These are phyloP conservation scores for Cercopithecus diana DNA, from an alignment of 2,797 vertebrate genomes.

Conservation along the genomic window DNA sequence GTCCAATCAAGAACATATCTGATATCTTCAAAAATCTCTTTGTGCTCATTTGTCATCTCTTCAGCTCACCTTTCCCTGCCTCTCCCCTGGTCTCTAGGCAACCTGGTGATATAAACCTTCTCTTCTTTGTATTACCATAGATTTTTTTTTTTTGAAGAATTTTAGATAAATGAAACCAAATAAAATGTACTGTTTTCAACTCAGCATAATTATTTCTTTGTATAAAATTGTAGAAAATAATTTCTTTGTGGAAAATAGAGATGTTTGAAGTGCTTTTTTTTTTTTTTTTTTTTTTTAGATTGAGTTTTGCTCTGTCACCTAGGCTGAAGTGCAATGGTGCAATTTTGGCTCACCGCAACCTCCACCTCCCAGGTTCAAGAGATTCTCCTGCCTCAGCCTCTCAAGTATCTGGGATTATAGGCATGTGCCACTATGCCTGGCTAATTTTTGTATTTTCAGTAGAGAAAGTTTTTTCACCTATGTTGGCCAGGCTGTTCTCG, in stretches of 20 bases:
- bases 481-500: neutral
- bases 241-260: neutral
- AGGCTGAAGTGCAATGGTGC: neutral
- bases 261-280: neutral
- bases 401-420: neutral
- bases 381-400: neutral
- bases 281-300: neutral
- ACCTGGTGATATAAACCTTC: neutral
- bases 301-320: neutral
- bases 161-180: neutral
- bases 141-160: neutral
- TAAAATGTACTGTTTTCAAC: neutral
- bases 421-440: neutral
- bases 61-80: neutral
- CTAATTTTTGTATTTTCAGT: neutral
- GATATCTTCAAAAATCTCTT: neutral
- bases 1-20: neutral
- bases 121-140: neutral
- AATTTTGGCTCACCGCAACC: neutral
- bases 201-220: neutral
- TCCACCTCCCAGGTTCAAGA: neutral
- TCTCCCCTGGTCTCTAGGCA: neutral
- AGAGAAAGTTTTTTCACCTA: neutral
- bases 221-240: neutral
- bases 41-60: neutral